Evolutionary conservation across 2,113 vertebrate species (phyloP).

Genomic region (Serinus canaria): DNA sequence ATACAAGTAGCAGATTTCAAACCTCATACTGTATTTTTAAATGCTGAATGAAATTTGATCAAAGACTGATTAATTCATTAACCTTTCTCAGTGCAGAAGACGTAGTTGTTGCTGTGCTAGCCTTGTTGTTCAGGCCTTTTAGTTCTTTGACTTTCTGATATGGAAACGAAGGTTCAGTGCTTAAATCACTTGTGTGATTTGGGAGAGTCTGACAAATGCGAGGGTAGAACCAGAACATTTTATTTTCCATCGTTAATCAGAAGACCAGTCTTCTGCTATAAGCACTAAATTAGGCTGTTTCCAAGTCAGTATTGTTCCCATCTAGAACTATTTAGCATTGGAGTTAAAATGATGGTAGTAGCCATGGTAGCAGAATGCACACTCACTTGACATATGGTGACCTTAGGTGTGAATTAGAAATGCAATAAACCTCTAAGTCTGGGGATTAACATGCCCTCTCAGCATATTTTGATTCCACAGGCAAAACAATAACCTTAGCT

Average conservation of each 20-base stretch:
- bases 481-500: slow-evolving; percentile 30
- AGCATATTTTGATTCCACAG: slow-evolving; percentile 55
- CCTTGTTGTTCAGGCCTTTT: background rate
- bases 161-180: accelerated
- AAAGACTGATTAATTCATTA: background rate
- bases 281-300: background rate
- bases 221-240: background rate
- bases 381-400: slow-evolving; percentile 57
- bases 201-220: background rate
- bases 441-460: slow-evolving; percentile 59
- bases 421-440: slow-evolving; percentile 50
- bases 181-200: background rate
- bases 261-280: background rate
- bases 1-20: background rate
- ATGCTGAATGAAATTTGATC: background rate
- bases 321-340: slow-evolving; percentile 15
- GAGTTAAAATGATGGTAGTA: slow-evolving; percentile 19
- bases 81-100: background rate
- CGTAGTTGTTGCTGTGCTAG: background rate
- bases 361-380: slow-evolving; percentile 1
- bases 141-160: background rate
- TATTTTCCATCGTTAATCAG: background rate
- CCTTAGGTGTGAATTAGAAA: slow-evolving; percentile 66
- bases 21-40: background rate
- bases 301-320: background rate